phyloP scores from a whole-genome alignment of 2,113 vertebrate genomes.

The Osmerus mordax region DNA sequence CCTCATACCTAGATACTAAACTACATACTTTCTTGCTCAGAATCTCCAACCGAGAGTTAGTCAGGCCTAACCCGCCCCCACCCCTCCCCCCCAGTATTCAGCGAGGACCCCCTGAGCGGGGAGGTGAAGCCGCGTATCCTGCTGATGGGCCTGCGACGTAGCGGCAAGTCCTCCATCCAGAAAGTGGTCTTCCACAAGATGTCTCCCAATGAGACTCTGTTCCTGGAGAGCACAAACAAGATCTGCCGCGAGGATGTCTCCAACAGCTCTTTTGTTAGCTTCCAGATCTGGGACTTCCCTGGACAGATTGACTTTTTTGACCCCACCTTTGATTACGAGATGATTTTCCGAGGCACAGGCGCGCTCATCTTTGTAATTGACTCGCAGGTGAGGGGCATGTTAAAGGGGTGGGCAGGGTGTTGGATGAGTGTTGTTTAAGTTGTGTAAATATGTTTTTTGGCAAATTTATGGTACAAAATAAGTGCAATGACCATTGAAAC shows the following conservation, averaged over 20 bases:
- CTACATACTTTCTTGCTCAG: too few species aligned
- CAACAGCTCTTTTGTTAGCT: slow-evolving; percentile 92
- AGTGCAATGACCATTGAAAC: too few species aligned
- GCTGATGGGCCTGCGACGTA: slow-evolving; percentile 89
- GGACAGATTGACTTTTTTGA: slow-evolving; percentile 94
- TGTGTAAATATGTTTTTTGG: too few species aligned
- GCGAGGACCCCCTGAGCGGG: slow-evolving; percentile 78
- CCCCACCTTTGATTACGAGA: slow-evolving; percentile 90
- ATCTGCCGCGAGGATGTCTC: slow-evolving; percentile 91
- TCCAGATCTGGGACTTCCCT: slow-evolving; percentile 95
- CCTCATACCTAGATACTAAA: too few species aligned
- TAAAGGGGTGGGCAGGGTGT: not conserved
- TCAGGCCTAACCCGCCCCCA: not conserved
- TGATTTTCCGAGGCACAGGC: slow-evolving; percentile 92
- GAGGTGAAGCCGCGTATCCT: slow-evolving; percentile 93
- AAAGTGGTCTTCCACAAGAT: slow-evolving; percentile 97
- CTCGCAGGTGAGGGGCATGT: slow-evolving; percentile 79
- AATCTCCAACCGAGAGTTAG: too few species aligned
- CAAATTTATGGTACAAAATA: too few species aligned
- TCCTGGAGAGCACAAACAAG: slow-evolving; percentile 92
- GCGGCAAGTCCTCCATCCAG: slow-evolving; percentile 94
- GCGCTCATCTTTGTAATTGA: slow-evolving; percentile 92
- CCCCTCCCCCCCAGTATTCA: slow-evolving; percentile 68
- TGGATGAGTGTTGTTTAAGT: too few species aligned
- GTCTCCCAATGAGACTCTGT: slow-evolving; percentile 90